Conservation (phyloP, 2,113 vertebrate species). For the Suricata suricatta region DNA sequence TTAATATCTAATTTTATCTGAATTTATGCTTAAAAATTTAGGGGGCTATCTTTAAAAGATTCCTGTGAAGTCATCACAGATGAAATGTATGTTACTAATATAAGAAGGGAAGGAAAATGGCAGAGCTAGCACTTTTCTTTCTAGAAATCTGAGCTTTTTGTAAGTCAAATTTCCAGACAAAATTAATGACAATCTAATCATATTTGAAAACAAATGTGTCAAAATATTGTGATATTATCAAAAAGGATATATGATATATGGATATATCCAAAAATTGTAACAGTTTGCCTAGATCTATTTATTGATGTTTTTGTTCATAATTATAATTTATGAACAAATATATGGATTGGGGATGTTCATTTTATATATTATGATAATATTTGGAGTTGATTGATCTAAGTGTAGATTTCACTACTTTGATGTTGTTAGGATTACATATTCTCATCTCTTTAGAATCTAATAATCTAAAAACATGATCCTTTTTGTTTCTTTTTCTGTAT, state of each 20-base stretch:
- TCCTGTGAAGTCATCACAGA: not conserved
- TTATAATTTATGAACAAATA: not conserved
- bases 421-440: not conserved
- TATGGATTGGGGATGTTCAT: not conserved
- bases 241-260: not conserved
- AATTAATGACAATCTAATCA: not conserved
- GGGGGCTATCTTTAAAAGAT: not conserved
- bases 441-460: not conserved
- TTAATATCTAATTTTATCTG: not conserved
- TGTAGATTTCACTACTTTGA: not conserved
- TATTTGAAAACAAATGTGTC: not conserved
- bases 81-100: not conserved
- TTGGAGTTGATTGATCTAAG: not conserved
- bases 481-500: not conserved
- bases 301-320: not conserved
- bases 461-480: not conserved
- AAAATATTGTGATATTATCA: conserved; percentile 22
- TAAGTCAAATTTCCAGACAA: not conserved
- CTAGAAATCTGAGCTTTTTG: not conserved
- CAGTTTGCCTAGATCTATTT: not conserved
- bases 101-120: not conserved
- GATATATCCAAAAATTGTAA: not conserved
- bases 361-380: not conserved
- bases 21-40: not conserved
- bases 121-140: not conserved